phyloP scores from a whole-genome alignment of 2,888 invertebrate species.

The Pediacus dermestoides region DNA sequence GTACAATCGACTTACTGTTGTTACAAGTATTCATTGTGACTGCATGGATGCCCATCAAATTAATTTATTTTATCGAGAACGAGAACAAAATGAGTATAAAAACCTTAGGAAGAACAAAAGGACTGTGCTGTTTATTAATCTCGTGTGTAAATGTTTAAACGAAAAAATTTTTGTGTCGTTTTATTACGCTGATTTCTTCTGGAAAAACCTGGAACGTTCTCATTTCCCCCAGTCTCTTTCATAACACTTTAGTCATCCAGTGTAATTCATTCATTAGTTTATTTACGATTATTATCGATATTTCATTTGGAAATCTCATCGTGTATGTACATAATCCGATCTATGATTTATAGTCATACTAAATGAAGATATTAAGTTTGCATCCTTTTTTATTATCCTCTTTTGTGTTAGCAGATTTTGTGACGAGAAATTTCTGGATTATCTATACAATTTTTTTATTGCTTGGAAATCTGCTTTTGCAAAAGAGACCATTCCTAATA shows the following conservation, averaged over 20 bases:
- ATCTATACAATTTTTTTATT: conserved; percentile 4
- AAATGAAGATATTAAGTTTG: conserved; percentile 33
- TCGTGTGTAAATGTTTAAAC: conserved; percentile 11
- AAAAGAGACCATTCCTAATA: conserved; percentile 39
- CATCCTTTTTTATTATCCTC: conserved; percentile 32
- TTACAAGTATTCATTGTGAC: conserved; percentile 19
- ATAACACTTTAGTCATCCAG: no score
- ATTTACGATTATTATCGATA: no score
- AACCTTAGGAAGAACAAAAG: conserved; percentile 17
- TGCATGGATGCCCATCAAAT: conserved; percentile 33
- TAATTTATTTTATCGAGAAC: no score
- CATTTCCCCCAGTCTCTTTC: no score
- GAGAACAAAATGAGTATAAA: no score
- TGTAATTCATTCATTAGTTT: no score
- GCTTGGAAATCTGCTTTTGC: conserved; percentile 28
- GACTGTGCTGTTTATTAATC: conserved; percentile 19
- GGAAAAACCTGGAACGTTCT: no score
- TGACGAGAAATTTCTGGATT: neutral
- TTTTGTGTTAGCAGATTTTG: conserved; percentile 31
- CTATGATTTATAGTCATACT: no score
- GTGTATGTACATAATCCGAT: no score
- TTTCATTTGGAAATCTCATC: no score
- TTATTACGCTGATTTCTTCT: no score
- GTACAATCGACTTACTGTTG: neutral
- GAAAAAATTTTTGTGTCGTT: no score